Evolutionary conservation across 2,888 invertebrate genomes (phyloP).

Genomic region (Epinotia bilunana): DNA sequence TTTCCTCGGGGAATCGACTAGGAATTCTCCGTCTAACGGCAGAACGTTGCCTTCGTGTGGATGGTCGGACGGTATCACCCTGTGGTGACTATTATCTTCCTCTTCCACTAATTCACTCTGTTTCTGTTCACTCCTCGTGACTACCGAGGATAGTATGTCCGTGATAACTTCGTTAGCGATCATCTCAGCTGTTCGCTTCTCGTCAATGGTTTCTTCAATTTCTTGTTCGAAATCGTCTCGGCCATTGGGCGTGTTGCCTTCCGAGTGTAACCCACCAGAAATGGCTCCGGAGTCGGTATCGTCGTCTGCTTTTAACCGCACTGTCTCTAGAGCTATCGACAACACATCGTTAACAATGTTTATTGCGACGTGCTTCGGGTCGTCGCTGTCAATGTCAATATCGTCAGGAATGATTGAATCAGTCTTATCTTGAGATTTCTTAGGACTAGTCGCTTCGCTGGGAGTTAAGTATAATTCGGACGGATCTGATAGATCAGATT

Average conservation of each 20-base stretch:
- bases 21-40: conserved; percentile 77
- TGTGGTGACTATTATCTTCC: conserved; percentile 61
- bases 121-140: conserved; percentile 60
- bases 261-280: conserved; percentile 76
- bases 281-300: conserved; percentile 80
- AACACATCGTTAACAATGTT: conserved; percentile 80
- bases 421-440: conserved; percentile 75
- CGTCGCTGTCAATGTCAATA: conserved; percentile 61
- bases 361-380: conserved; percentile 75
- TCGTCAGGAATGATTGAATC: conserved; percentile 65
- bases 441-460: conserved; percentile 85
- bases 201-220: conserved; percentile 71
- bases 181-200: conserved; percentile 66
- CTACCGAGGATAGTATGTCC: conserved; percentile 67
- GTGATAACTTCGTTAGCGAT: conserved; percentile 71
- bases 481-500: conserved; percentile 87
- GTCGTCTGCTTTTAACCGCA: conserved; percentile 75
- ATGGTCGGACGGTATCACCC: conserved; percentile 69
- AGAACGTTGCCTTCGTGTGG: conserved; percentile 76
- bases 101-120: conserved; percentile 47
- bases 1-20: conserved; percentile 68
- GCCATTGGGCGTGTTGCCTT: conserved; percentile 79
- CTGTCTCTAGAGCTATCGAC: conserved; percentile 76
- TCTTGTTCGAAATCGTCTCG: conserved; percentile 78
- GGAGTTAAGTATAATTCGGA: conserved; percentile 89